phyloP scores from a whole-genome alignment of 2,113 vertebrate species.

The Elephantulus edwardii region DNA sequence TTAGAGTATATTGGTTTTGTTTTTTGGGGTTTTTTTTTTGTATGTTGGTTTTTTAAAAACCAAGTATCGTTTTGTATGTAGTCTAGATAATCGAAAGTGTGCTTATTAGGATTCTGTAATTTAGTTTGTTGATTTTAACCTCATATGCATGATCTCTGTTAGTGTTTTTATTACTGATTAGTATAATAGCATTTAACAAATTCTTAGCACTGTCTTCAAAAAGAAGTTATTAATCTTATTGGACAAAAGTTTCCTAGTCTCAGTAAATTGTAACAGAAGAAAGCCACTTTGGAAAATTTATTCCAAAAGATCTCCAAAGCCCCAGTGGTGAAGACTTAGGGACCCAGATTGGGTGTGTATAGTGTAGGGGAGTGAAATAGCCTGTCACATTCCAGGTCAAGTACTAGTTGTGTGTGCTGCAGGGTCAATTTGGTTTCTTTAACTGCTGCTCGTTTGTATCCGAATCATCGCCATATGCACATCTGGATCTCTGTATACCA shows the following conservation, averaged over 20 bases:
- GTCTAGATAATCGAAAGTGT: constrained; percentile 62
- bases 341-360: too few species aligned
- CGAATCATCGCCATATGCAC: constrained; percentile 15
- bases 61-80: constrained; percentile 39
- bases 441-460: constrained; percentile 36
- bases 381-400: constrained; percentile 4
- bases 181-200: constrained; percentile 77
- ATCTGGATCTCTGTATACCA: constrained; percentile 67
- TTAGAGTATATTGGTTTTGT: background rate
- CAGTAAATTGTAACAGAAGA: constrained; percentile 58
- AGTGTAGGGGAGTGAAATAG: fast-evolving
- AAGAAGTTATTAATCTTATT: constrained; percentile 69
- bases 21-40: too few species aligned
- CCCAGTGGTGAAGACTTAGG: background rate
- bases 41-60: constrained; percentile 66
- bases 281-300: constrained; percentile 52
- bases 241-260: constrained; percentile 71
- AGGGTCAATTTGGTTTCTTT: background rate
- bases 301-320: constrained; percentile 43
- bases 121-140: constrained; percentile 73
- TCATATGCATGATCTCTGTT: constrained; percentile 69
- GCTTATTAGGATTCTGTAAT: constrained; percentile 20
- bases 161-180: constrained; percentile 77
- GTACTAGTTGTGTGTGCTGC: constrained; percentile 25
- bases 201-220: constrained; percentile 74